phyloP scores from a whole-genome alignment of 2,888 invertebrate genomes.

The Torymus texanus region DNA sequence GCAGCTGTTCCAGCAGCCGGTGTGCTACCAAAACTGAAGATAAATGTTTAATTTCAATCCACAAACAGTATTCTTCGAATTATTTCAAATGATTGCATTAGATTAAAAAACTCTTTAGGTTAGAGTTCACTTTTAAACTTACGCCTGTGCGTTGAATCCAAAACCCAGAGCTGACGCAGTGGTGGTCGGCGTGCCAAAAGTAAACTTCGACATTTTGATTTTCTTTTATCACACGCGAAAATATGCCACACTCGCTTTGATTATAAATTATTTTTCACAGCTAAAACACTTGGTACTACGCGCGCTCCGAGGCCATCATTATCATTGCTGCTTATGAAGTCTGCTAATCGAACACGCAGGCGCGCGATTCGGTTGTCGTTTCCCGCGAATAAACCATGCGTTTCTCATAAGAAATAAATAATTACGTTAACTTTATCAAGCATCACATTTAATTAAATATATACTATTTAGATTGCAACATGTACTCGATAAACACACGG shows the following conservation, averaged over 20 bases:
- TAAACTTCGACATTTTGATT: conserved; percentile 65
- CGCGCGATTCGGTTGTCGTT: background rate
- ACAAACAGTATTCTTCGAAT: background rate
- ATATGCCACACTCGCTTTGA: background rate
- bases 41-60: background rate
- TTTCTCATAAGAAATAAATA: too few species aligned
- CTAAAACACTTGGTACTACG: background rate
- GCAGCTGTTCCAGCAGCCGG: conserved; percentile 60
- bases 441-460: too few species aligned
- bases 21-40: conserved; percentile 63
- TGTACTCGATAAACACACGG: too few species aligned
- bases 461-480: too few species aligned
- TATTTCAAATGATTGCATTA: background rate
- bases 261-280: background rate
- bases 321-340: background rate
- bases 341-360: background rate
- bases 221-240: background rate
- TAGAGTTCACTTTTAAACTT: conserved; percentile 57
- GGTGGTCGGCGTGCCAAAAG: conserved; percentile 66
- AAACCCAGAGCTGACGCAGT: conserved; percentile 62
- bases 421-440: too few species aligned
- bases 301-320: background rate
- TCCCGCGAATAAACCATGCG: too few species aligned
- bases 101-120: conserved; percentile 45
- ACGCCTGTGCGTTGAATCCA: conserved; percentile 67